These are phyloP conservation scores for Scarus forsteni DNA, from an alignment of 2,797 vertebrate species.

Conservation along the genomic window DNA sequence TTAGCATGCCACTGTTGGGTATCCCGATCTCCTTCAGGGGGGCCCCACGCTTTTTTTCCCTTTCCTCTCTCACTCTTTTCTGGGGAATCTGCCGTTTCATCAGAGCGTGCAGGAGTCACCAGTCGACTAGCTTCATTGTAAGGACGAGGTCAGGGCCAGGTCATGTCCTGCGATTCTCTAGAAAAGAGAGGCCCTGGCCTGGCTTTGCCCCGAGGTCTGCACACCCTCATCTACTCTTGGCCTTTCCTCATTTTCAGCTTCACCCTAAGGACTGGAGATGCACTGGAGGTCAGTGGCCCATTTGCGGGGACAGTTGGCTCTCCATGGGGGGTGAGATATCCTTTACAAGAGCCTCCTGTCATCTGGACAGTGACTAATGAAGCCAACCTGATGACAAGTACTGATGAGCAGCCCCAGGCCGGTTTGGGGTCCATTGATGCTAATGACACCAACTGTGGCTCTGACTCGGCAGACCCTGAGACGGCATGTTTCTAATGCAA, in stretches of 20 bases:
- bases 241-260: slow-evolving; percentile 48
- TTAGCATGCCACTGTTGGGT: slow-evolving; percentile 64
- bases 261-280: slow-evolving; percentile 58
- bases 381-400: slow-evolving; percentile 82
- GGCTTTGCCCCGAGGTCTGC: slow-evolving; percentile 51
- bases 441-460: slow-evolving; percentile 73
- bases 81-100: slow-evolving; percentile 70
- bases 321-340: slow-evolving; percentile 80
- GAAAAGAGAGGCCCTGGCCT: slow-evolving; percentile 63
- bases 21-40: slow-evolving; percentile 64
- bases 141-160: slow-evolving; percentile 76
- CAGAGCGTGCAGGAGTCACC: slow-evolving; percentile 66
- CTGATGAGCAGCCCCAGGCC: slow-evolving; percentile 83
- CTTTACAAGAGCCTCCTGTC: slow-evolving; percentile 82
- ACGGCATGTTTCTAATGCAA: slow-evolving; percentile 36
- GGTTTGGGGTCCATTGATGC: slow-evolving; percentile 63
- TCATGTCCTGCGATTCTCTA: slow-evolving; percentile 66
- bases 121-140: slow-evolving; percentile 67
- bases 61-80: slow-evolving; percentile 15
- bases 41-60: slow-evolving; percentile 40
- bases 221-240: slow-evolving; percentile 44
- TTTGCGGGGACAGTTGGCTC: slow-evolving; percentile 82
- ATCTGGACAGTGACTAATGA: slow-evolving; percentile 86
- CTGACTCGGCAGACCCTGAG: slow-evolving; percentile 53
- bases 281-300: slow-evolving; percentile 79